Evolutionary conservation across 2,888 invertebrate genomes (phyloP), one percentile per base, ranked within the genome.

Genomic region (Acanthacorydalis orientalis): DNA sequence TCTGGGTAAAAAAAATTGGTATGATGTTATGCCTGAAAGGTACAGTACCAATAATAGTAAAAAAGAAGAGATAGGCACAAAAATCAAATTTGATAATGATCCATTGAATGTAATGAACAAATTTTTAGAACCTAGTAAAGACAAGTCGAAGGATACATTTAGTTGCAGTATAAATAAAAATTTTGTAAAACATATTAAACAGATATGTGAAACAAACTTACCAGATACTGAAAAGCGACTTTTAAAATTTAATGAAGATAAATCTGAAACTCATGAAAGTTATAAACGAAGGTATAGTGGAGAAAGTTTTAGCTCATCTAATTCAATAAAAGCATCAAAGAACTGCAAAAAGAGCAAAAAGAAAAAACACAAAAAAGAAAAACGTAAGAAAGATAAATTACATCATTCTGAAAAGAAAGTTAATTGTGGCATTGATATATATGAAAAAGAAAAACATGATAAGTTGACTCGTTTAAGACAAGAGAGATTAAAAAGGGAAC

Each of bases 1-100:
- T 2, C 73, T 83, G n/a, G 86, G 83, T 35, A 81, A 84, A 58
- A 78, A 77, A 56, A 88, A 85, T 56, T 95, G 95, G 93, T 95
- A 92, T 68, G 82, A 90, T 63, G 72, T 80, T 48, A 63, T 74
- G 16, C 85, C 86, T 41, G 69, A 75, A 34, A 64, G 77, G 52
- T 68, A 64, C 54, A 49, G 54, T 40, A 61, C 54, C 50, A 57
- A 62, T 43, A 50, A 57, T 31, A 64, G 68, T 51, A 66, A 69
- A 32, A 70, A 68, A 54, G 57, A 72, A 60, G 23, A 23, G 23
- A 23, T 23, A 23, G 72, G 74, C 56, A 68, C 75, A 57, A 79
- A 81, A 63, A 72, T 68, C 48, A 86, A 89, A 69, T 62, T 71
- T 53, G 59, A 69, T 12, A 65, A 79, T 54, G 90, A 91, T 71